phyloP scores from a whole-genome alignment of 2,113 vertebrate genomes.

The Brevimyrus niger region DNA sequence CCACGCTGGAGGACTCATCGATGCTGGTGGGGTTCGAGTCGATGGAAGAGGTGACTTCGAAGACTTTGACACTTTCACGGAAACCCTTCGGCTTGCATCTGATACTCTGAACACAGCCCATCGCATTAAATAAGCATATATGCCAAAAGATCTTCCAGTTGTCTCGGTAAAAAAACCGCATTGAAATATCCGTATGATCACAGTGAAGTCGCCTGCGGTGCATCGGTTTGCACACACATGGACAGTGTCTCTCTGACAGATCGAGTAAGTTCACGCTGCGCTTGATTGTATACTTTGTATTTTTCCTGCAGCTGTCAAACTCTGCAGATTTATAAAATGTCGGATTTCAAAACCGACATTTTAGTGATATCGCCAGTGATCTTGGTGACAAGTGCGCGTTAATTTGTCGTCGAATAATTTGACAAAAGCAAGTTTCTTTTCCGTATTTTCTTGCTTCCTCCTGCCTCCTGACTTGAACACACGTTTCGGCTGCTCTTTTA shows the following conservation, averaged over 20 bases:
- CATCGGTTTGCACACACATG: neutral
- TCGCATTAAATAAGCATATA: constrained; percentile 54
- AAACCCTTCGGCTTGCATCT: constrained; percentile 73
- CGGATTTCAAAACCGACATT: neutral
- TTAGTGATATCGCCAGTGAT: neutral
- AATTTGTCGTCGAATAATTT: neutral
- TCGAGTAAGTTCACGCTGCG: neutral
- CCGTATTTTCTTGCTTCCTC: neutral
- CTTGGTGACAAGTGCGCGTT: neutral
- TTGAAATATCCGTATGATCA: constrained; percentile 41
- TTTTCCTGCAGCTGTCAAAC: neutral
- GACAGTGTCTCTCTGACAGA: neutral
- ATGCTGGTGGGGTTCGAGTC: constrained; percentile 74
- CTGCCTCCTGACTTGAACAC: neutral
- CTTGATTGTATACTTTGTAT: neutral
- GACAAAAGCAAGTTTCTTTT: constrained; percentile 3
- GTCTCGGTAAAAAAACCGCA: constrained; percentile 57
- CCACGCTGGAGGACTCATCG: constrained; percentile 76
- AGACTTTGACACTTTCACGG: constrained; percentile 68
- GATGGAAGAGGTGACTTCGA: constrained; percentile 73
- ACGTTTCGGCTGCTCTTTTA: neutral
- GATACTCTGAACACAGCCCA: constrained; percentile 81
- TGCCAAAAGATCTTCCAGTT: constrained; percentile 62
- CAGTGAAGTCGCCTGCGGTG: neutral
- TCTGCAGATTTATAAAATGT: neutral